A percentile compares a stretch with the other conserved stretches of the same genome.
Evolutionary conservation across 2,113 vertebrate species (phyloP).

Genomic region (Rhizomys pruinosus): DNA sequence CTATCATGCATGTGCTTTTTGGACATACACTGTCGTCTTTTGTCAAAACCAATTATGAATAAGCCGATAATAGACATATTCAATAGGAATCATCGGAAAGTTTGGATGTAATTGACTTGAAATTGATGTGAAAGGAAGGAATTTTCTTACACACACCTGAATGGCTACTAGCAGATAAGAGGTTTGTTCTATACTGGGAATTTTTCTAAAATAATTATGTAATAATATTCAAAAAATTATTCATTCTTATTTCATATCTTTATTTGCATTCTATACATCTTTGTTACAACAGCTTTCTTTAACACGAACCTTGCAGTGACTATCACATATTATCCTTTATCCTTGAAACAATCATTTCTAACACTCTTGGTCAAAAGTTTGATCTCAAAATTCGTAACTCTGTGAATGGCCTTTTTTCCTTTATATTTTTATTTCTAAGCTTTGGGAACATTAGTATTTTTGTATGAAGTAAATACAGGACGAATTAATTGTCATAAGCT

Average conservation of each 20-base stretch:
- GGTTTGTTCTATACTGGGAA: neutral
- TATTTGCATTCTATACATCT: neutral
- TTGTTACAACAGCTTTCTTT: neutral
- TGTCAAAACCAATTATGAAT: neutral
- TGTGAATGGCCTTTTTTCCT: neutral
- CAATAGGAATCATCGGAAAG: neutral
- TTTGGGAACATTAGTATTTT: neutral
- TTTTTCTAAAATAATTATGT: neutral
- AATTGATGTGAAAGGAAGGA: neutral
- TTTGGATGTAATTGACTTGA: neutral
- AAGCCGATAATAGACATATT: neutral
- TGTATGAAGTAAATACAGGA: neutral
- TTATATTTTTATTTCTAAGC: conserved; percentile 3
- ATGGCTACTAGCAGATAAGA: neutral
- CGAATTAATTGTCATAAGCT: neutral
- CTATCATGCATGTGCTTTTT: neutral
- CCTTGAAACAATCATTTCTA: neutral
- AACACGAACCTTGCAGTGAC: neutral
- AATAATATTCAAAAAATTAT: neutral
- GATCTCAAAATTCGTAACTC: neutral
- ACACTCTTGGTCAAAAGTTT: neutral
- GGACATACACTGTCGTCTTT: neutral
- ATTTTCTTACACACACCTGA: neutral
- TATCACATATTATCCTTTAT: neutral
- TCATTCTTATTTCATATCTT: neutral